Conservation (phyloP, 2,797 vertebrate genomes). For the Neosilurus mollespiculum region DNA sequence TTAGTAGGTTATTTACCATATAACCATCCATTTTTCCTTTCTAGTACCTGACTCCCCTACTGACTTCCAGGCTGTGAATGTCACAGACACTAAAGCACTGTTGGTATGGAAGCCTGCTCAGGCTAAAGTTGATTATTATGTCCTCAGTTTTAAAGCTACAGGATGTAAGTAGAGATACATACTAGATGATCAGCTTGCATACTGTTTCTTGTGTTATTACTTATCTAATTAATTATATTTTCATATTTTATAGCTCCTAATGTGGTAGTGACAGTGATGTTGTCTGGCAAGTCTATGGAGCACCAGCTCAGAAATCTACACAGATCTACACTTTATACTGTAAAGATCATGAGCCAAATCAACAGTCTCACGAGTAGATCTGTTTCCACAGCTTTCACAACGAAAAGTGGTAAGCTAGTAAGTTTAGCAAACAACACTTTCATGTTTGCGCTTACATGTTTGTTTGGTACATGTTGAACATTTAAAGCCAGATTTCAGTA, state of each 20-base stretch:
- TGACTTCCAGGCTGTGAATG: constrained; percentile 74
- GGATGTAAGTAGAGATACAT: constrained; percentile 76
- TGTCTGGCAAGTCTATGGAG: constrained; percentile 77
- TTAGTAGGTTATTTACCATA: neutral
- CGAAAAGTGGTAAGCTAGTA: constrained; percentile 65
- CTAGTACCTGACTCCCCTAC: constrained; percentile 83
- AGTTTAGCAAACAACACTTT: neutral
- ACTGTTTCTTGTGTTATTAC: neutral
- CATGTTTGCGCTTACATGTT: neutral
- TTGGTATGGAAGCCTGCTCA: constrained; percentile 82
- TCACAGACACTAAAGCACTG: constrained; percentile 78
- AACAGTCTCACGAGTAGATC: constrained; percentile 77
- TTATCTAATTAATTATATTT: neutral
- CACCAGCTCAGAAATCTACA: constrained; percentile 76
- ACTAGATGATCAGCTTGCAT: too few relatives aligned
- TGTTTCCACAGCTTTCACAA: constrained; percentile 80
- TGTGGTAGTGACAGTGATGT: constrained; percentile 78
- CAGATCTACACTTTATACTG: constrained; percentile 79
- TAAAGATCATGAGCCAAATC: constrained; percentile 79
- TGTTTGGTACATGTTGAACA: neutral
- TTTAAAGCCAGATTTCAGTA: neutral
- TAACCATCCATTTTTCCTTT: constrained; percentile 24
- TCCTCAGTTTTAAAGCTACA: constrained; percentile 78
- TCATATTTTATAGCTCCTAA: constrained; percentile 67
- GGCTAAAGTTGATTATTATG: constrained; percentile 82